phyloP scores from a whole-genome alignment of 2,113 vertebrate species.

The Cryptoleucopteryx plumbea region DNA sequence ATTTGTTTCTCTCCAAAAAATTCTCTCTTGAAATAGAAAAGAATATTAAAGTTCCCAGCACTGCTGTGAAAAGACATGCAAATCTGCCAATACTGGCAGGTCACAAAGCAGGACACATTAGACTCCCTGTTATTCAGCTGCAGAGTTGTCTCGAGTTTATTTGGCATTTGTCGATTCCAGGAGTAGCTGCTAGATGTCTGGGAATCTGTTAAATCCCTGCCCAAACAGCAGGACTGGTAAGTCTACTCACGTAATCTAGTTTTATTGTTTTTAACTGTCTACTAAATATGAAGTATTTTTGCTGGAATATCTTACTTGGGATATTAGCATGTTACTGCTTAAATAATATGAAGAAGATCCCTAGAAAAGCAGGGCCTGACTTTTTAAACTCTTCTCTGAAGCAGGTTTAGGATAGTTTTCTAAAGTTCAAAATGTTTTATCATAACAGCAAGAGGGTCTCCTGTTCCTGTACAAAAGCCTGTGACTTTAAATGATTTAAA shows the following conservation, averaged over 20 bases:
- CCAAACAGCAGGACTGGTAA: conserved; percentile 35
- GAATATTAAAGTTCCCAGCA: background rate
- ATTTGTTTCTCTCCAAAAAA: background rate
- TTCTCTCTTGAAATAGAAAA: background rate
- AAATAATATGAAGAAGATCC: background rate
- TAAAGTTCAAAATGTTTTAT: background rate
- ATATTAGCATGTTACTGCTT: background rate
- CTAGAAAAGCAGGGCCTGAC: background rate
- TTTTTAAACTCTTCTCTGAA: background rate
- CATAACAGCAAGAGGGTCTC: background rate
- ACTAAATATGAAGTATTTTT: background rate
- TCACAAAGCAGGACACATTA: background rate
- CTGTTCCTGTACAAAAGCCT: background rate
- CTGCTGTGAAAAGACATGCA: background rate
- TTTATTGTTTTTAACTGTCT: conserved; percentile 10
- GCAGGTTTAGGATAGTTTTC: background rate
- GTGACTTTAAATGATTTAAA: background rate
- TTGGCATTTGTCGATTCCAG: background rate
- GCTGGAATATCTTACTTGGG: background rate
- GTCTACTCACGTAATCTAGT: background rate
- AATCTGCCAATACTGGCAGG: background rate
- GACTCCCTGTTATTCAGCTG: background rate
- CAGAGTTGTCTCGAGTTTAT: background rate
- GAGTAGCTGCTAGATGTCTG: conserved; percentile 35
- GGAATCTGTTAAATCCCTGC: conserved; percentile 42